Evolutionary conservation across 2,888 invertebrate species (phyloP), one percentile per base, ranked within the genome.

Genomic region (Philaethria dido): DNA sequence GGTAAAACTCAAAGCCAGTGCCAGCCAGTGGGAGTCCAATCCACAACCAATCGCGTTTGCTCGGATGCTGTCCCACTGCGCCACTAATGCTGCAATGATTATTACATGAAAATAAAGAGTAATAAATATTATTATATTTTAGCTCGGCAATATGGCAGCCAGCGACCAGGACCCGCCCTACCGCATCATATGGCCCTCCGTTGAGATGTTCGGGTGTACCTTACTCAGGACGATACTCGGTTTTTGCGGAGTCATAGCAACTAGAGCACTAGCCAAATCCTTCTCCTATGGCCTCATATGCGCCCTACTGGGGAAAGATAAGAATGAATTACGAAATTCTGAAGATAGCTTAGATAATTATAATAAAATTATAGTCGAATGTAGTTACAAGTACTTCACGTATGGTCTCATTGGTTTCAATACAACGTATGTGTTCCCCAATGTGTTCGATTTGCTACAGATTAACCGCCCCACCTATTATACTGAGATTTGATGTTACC

Each of bases 401-500:
- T 98, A 96, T 82, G 95, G 94, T 5, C 93, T 95, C 80, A 95
- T 98, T 52, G 97, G 98, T 0, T 94, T 98, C 74, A 96, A 95
- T 83, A 95, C 96, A 1, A 93, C 96, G 0, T 97, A 95, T 83
- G 85, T 96, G 55, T 93, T 97, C 73, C 98, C 98, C 0, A 94
- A 95, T 75, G 93, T 97, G 36, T 98, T 98, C 86, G 92, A 94
- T 57, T 86, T 95, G 75, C 84, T 98, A 55, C 94, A 94, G 70
- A 97, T 98, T 76, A 96, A 96, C 81, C 88, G 98, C 78, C 95
- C 95, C 0, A 96, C 96, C 0, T 98, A 97, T 89, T 97, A 97
- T 79, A 97, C 96, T 0, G 98, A 98, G 93, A 95, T 97, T 75
- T 97, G 93, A 93, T 29, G 11, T 6, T 14, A 6, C 13, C 8